Conservation (phyloP, 2,888 invertebrate species). For the Bellardia bayeri region DNA sequence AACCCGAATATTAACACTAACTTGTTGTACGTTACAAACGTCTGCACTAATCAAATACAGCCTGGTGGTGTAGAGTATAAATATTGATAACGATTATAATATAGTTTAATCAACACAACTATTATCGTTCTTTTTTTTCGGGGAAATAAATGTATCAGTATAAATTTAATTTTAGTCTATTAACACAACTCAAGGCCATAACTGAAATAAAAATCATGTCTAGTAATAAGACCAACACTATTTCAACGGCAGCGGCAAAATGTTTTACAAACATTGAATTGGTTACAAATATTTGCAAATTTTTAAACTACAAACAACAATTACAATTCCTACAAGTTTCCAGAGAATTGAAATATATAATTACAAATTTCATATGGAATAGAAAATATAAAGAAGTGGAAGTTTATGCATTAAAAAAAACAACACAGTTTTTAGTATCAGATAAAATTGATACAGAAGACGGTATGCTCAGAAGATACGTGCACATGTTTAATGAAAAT, state of each 20-base stretch:
- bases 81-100: no score
- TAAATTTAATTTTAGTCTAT: neutral
- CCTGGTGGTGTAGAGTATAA: no score
- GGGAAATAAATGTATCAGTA: no score
- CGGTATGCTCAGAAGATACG: neutral
- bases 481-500: neutral
- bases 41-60: no score
- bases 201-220: neutral
- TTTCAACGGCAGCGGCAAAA: neutral
- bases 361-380: neutral
- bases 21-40: no score
- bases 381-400: conserved; percentile 1
- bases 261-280: neutral
- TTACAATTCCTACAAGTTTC: neutral
- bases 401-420: neutral
- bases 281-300: neutral
- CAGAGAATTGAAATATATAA: neutral
- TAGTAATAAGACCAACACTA: neutral
- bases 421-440: neutral
- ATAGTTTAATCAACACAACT: no score
- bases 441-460: neutral
- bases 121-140: no score
- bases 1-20: no score
- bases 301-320: neutral
- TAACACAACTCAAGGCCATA: neutral